Evolutionary conservation across 2,888 invertebrate genomes (phyloP).

Genomic region (Tiliacea citrago): DNA sequence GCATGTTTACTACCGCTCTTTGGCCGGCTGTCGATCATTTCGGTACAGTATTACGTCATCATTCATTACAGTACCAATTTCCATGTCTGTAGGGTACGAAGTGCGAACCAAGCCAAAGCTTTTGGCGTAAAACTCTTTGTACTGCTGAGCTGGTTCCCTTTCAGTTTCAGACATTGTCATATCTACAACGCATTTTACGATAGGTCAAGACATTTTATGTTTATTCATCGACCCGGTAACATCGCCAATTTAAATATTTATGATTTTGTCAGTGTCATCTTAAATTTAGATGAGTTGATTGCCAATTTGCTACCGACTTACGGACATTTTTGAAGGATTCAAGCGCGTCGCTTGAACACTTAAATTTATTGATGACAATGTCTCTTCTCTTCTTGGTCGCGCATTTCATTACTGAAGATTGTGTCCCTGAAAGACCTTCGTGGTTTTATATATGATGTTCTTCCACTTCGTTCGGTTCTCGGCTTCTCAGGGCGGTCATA

Average conservation of each 20-base stretch:
- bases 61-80: conserved; percentile 73
- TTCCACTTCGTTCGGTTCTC: no score
- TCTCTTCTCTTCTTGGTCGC: no score
- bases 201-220: conserved; percentile 46
- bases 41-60: conserved; percentile 82
- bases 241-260: conserved; percentile 55
- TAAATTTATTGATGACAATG: conserved; percentile 56
- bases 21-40: conserved; percentile 83
- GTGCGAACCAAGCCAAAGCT: conserved; percentile 54
- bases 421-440: no score
- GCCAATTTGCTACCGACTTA: conserved; percentile 53
- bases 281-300: conserved; percentile 27
- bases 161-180: conserved; percentile 41
- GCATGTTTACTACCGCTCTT: conserved; percentile 85
- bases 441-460: no score
- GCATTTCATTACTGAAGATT: no score
- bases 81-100: conserved; percentile 60
- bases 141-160: conserved; percentile 53
- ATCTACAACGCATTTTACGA: conserved; percentile 44
- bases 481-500: no score
- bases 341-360: conserved; percentile 28
- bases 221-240: conserved; percentile 30
- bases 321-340: conserved; percentile 27
- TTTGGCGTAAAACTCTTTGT: conserved; percentile 66
- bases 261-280: conserved; percentile 33